Base-by-base conservation (phyloP, 2,888 invertebrate species). In the Cancer borealis region DNA sequence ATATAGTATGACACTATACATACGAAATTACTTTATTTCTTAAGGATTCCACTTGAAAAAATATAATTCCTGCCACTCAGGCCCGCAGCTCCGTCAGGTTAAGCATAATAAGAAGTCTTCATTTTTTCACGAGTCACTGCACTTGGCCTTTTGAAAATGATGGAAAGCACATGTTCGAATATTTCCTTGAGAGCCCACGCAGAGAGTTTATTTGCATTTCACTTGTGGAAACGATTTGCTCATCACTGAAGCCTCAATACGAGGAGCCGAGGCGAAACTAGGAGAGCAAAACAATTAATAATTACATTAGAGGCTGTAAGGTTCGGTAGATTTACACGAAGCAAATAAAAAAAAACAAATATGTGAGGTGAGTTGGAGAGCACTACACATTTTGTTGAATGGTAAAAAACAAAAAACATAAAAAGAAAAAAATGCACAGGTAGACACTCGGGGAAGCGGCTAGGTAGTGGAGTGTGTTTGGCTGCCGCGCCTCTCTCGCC, bases 401-500 rank as follows among this genome's bases (percentile, higher is more conserved):
- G 66, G 6, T 3, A 30, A 84, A 84, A 84, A 84, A 84, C 14
- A 26, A 10, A 26, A 73, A 73, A 73, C n/a, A 26, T n/a, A 5
- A 26, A 39, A 14, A 84, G 30, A 84, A 84, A 39, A 39, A 0
- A 12, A 1, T 39, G 14, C 84, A 79, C n/a, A 79, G 73, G 21
- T 79, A 79, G 73, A 79, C 30, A 84, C 84, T 84, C 39, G 84
- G 10, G 1, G 12, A 84, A 14, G 84, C 84, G 39, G 66, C 84
- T 14, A 84, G 84, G 84, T 14, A 84, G 84, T 84, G 39, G 39
- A 84, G 39, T 5, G 84, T 84, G 84, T 84, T 14, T 84, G 84
- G 12, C 39, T 10, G 39, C 39, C 84, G 84, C 30, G 14, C 39
- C 39, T 84, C 84, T 3, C 84, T 79, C 73, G 26, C 73, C 26